Evolutionary conservation across 2,113 vertebrate species (phyloP).

Genomic region (Geothlypis trichas): DNA sequence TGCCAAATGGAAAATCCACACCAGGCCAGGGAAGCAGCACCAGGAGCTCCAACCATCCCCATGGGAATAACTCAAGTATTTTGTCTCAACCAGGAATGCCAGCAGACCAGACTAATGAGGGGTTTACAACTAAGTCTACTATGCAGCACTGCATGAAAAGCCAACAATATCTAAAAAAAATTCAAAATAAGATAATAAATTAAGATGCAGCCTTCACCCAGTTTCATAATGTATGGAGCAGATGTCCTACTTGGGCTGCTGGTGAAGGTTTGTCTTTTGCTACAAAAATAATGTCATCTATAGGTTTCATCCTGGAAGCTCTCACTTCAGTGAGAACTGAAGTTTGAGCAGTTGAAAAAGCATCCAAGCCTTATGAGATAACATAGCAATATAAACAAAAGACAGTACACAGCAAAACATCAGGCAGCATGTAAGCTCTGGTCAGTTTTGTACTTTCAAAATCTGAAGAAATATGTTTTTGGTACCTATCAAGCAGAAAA

Average conservation of each 20-base stretch:
- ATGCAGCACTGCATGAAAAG: background rate
- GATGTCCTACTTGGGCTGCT: background rate
- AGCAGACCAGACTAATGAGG: background rate
- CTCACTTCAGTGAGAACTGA: background rate
- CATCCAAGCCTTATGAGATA: background rate
- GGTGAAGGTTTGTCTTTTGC: background rate
- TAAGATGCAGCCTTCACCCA: background rate
- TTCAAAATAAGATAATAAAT: background rate
- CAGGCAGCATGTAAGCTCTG: background rate
- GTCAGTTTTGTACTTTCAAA: background rate
- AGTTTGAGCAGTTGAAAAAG: background rate
- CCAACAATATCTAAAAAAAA: background rate
- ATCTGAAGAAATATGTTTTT: background rate
- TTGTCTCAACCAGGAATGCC: background rate
- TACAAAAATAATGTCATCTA: background rate
- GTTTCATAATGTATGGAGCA: background rate
- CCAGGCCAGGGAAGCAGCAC: background rate
- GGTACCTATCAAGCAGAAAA: background rate
- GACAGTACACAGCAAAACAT: background rate
- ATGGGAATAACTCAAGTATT: background rate
- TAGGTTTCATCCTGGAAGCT: background rate
- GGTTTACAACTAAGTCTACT: background rate
- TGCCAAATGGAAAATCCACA: background rate
- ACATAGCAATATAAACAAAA: background rate
- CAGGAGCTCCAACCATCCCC: background rate